phyloP scores from a whole-genome alignment of 2,888 invertebrate genomes.

The Eupithecia exiguata region DNA sequence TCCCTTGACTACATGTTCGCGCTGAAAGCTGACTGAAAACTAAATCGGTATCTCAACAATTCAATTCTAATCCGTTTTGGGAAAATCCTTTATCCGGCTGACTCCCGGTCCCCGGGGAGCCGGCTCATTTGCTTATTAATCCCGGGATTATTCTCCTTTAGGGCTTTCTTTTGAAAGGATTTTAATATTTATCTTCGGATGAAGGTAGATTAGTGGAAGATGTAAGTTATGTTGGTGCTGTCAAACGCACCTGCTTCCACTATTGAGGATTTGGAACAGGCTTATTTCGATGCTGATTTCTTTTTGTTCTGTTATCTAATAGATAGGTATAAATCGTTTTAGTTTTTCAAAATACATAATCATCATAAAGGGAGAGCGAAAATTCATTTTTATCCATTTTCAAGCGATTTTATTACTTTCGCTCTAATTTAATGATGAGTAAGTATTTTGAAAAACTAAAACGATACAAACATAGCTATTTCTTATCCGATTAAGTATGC shows the following conservation, averaged over 20 bases:
- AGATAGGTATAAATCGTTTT: too few relatives aligned
- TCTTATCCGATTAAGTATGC: too few relatives aligned
- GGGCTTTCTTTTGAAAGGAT: constrained; percentile 1
- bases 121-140: constrained; percentile 7
- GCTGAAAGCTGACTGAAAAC: background rate
- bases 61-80: background rate
- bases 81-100: background rate
- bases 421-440: too few relatives aligned
- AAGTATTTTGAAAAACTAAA: too few relatives aligned
- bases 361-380: too few relatives aligned
- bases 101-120: background rate
- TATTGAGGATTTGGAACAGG: background rate
- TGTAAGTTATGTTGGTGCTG: background rate
- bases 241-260: background rate
- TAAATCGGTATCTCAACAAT: background rate
- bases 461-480: too few relatives aligned
- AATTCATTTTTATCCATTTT: too few relatives aligned
- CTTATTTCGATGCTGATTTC: background rate
- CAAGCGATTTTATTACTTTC: too few relatives aligned
- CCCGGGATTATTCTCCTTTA: background rate
- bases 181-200: background rate
- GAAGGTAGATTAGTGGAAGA: background rate
- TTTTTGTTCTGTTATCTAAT: background rate
- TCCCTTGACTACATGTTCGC: background rate
- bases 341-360: too few relatives aligned